These are phyloP conservation scores for Drosophila repleta DNA, from an alignment of 1,140 invertebrate species.

Conservation along the genomic window DNA sequence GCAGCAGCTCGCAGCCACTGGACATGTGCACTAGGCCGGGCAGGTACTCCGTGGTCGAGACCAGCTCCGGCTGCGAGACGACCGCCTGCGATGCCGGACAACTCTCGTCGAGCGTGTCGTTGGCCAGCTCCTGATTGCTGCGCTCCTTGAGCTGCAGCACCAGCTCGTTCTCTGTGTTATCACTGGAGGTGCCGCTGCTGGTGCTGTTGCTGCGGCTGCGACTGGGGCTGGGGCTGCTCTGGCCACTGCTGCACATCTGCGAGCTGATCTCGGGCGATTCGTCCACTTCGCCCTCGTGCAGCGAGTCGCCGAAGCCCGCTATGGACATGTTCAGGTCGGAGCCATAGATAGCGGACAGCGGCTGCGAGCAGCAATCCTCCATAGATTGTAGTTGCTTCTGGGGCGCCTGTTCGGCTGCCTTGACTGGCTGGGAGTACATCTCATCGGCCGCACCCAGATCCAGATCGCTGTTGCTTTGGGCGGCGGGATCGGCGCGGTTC, in stretches of 20 bases:
- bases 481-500: not conserved
- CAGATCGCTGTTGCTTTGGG: not conserved
- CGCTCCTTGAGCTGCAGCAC: conserved; percentile 66
- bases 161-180: conserved; percentile 64
- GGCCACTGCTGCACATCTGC: conserved; percentile 19
- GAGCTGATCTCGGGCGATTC: conserved; percentile 19
- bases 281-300: conserved; percentile 31
- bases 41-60: conserved; percentile 94
- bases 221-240: not conserved
- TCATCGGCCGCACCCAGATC: conserved; percentile 10
- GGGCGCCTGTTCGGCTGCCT: not conserved
- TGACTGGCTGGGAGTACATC: conserved; percentile 26
- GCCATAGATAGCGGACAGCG: conserved; percentile 61
- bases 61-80: conserved; percentile 4
- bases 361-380: conserved; percentile 57
- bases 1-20: conserved; percentile 91
- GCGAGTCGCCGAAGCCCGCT: conserved; percentile 56
- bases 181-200: conserved; percentile 47
- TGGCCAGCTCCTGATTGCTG: not conserved
- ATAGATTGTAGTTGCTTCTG: not conserved
- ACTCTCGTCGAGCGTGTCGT: not conserved
- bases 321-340: conserved; percentile 72
- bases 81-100: not conserved
- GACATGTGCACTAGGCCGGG: conserved; percentile 94
- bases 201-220: conserved; percentile 15